Base-by-base conservation (phyloP, 2,113 vertebrate genomes). In the Reinhardtius hippoglossoides region DNA sequence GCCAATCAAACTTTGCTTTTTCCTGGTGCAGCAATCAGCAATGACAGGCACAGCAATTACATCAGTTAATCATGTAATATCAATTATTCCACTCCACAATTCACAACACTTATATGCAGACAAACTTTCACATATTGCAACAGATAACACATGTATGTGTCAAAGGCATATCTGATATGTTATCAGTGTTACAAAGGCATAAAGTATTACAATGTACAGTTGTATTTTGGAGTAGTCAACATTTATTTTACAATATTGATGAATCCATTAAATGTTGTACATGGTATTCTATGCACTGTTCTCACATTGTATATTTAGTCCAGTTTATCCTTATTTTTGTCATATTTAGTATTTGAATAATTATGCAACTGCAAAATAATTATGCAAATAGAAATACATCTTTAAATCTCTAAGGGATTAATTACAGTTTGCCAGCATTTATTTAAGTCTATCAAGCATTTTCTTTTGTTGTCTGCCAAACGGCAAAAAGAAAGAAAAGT, bases 1-100 rank as follows among this genome's bases (percentile, higher is more conserved):
- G 54, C 59, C 54, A 80, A 88, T 84, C 78, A 85, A 57, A 76
- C 12, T 23, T 64, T 21, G 52, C 18, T 66, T 67, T 79, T 68
- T 84, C 63, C 57, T 77, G 26, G 46, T 67, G 75, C 50, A 82
- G 67, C 81, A 81, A 87, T 87, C 83, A 89, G 61, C 64, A 55
- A 63, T 72, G 73, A 80, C 74, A 86, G 63, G 60, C 76, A 87
- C 55, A 63, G 69, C 68, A 85, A 85, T 88, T 84, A 84, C 46
- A 74, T 71, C 48, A 78, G 61, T 59, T 85, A 88, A 89, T 88
- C 60, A 80, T 86, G 81, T 76, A 77, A 86, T 81, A 76, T 76
- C 78, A 89, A 80, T 85, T 91, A 88, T 84, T 88, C 63, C 74
- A 74, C 81, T 80, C 68, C 21, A 73, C 26, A 59, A 63, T 66